Base-by-base conservation (phyloP, 1,140 invertebrate genomes). In the Hylaeus volcanicus region DNA sequence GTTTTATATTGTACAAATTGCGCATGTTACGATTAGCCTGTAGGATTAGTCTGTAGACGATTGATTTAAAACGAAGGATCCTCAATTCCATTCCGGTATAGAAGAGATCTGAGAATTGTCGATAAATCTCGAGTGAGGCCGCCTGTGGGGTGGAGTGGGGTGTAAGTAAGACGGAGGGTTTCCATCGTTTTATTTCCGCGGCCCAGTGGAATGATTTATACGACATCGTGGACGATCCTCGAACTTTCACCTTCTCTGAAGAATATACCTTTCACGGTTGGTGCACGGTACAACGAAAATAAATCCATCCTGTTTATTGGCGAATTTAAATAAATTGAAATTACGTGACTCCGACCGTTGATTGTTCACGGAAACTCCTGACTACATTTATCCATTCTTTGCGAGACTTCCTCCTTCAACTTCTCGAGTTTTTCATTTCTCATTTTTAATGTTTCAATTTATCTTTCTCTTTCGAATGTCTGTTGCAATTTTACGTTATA, bases 191-290 rank as follows among this genome's bases (percentile, higher is more conserved):
- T 60, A 74, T 82, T 79, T 69, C 65, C 41, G 51, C 39, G 55
- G 39, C 61, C 55, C 5, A 26, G 41, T 41, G 41, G 58, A 75
- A 70, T 80, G 82, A 79, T 74, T 80, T 79, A 80, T 66, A 26
- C 12, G 58, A 68, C 60, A 61, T 6, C 43, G 55, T 5, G 77
- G 41, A 75, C 81, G 72, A 74, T 71, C 66, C 73, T 74, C 71
- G 70, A 72, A 80, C 75, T 74, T 84, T 86, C 80, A 85, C 81
- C 86, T 87, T 84, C 81, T 43, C 73, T 45, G 68, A 85, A 71
- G 71, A 82, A 84, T 77, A 77, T 45, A 45, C 48, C 68, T 71
- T 61, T 77, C 66, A 26, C 15, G 53, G 26, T 15, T n/a, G 11
- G 74, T 74, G 58, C 61, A 37, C 14, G 14, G 26, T 1, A 37